Percentiles rank a stretch among this genome's conserved stretches.
phyloP scores from a whole-genome alignment of 2,797 vertebrate species.

The Corythornis leucogaster region DNA sequence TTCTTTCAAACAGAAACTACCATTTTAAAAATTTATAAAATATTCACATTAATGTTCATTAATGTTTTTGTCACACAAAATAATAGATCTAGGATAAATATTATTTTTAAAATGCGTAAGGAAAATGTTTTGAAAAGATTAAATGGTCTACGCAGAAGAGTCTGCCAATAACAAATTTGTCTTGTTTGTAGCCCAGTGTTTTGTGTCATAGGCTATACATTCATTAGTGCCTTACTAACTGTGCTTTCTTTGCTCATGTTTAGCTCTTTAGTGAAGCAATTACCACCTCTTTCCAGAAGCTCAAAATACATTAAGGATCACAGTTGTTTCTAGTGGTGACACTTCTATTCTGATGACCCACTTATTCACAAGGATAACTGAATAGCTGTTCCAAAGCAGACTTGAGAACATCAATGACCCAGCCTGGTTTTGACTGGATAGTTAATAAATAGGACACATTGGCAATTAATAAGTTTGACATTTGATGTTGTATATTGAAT shows the following conservation, averaged over 20 bases:
- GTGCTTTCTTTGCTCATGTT: background rate
- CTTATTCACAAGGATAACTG: background rate
- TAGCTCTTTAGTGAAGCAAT: background rate
- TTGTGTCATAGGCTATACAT: background rate
- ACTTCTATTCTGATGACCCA: background rate
- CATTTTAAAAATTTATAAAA: background rate
- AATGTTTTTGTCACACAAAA: background rate
- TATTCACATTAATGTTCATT: background rate
- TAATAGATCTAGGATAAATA: background rate
- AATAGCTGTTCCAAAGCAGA: background rate
- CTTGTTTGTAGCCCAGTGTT: background rate
- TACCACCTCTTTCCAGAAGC: background rate
- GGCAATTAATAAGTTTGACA: background rate
- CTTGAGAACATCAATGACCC: background rate
- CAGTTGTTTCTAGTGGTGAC: background rate
- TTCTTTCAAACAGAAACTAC: background rate
- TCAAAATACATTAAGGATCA: background rate
- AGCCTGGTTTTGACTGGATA: background rate
- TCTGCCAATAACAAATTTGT: background rate
- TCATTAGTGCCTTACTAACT: background rate
- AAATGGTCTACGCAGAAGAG: background rate
- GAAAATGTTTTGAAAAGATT: background rate
- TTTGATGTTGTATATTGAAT: background rate
- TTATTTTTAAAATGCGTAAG: background rate
- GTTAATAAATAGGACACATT: background rate